These are phyloP conservation scores for Centropus unirufus DNA, from an alignment of 2,113 vertebrate genomes.

Conservation along the genomic window DNA sequence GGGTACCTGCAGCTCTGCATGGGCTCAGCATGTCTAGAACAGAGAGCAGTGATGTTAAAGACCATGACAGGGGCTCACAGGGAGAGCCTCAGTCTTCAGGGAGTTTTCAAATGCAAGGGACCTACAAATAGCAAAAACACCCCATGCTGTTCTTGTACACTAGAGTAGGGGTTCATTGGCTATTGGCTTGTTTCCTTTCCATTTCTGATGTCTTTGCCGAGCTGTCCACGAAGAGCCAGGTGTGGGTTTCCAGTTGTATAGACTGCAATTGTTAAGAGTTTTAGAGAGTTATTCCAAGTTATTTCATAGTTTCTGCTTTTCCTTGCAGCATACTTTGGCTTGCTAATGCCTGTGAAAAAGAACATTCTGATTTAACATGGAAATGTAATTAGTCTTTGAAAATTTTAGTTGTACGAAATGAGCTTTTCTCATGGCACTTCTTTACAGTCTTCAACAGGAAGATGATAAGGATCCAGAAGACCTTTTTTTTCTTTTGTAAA, in stretches of 20 bases:
- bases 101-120: background rate
- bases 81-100: background rate
- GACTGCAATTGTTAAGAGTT: background rate
- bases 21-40: background rate
- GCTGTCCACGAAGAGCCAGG: background rate
- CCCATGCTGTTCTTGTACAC: background rate
- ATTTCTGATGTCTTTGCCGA: background rate
- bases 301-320: background rate
- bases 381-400: constrained; percentile 17
- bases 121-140: background rate
- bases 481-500: background rate
- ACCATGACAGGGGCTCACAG: background rate
- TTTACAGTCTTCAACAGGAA: background rate
- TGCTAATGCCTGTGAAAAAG: background rate
- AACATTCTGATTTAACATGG: constrained; percentile 11
- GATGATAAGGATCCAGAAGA: background rate
- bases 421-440: background rate
- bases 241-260: background rate
- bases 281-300: background rate
- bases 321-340: background rate
- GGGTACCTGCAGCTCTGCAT: accelerated
- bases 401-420: background rate
- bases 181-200: background rate
- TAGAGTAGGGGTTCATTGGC: background rate
- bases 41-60: background rate